Conservation (phyloP, 2,888 invertebrate species). For the Falcaria lacertinaria region DNA sequence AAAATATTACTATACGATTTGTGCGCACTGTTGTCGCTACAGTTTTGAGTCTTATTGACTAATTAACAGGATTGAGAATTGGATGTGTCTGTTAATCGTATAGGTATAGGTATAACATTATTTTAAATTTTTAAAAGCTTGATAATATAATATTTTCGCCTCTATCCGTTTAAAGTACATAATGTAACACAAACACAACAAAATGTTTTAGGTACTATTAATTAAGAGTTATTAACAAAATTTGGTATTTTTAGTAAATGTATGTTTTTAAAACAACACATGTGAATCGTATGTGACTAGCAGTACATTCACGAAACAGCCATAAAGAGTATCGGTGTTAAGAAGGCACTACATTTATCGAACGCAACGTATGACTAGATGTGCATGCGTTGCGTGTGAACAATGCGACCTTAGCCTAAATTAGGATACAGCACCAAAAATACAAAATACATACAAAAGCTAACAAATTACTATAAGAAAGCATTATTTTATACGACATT, state of each 20-base stretch:
- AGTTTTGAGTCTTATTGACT: background rate
- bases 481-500: no score
- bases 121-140: no score
- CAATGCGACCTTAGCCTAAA: background rate
- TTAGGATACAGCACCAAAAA: conserved; percentile 11
- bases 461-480: background rate
- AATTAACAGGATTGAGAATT: background rate
- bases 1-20: background rate
- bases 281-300: background rate
- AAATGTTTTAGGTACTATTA: no score
- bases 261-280: background rate
- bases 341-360: background rate
- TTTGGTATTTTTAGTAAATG: background rate
- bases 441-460: background rate
- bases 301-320: conserved; percentile 1
- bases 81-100: background rate
- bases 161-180: no score
- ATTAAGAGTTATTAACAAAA: no score
- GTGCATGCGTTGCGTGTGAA: background rate
- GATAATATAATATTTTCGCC: no score
- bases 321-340: background rate
- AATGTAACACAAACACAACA: no score
- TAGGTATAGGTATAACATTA: no score
- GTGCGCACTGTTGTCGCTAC: background rate
- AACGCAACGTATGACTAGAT: background rate